These are phyloP conservation scores for Styela plicata DNA, from an alignment of 23 tunicate genomes.

Conservation along the genomic window DNA sequence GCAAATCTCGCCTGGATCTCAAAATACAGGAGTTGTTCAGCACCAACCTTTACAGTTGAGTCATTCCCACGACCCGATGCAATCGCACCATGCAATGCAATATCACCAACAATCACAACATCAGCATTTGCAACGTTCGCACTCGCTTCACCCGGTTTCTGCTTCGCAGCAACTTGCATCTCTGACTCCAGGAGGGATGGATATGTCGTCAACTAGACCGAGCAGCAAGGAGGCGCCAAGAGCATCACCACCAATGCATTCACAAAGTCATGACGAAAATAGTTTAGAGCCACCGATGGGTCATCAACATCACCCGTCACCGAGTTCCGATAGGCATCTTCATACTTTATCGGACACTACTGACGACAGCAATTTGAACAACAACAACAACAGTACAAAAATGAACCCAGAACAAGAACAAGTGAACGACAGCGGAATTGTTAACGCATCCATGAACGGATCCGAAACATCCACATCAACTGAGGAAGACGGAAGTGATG, in stretches of 20 bases:
- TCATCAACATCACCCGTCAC: constrained; percentile 2
- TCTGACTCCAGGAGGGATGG: constrained; percentile 11
- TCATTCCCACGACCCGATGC: constrained; percentile 39
- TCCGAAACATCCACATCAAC: constrained; percentile 81
- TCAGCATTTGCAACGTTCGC: constrained; percentile 31
- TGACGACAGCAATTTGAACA: constrained; percentile 19
- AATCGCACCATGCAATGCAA: constrained; percentile 33
- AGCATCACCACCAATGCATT: background rate
- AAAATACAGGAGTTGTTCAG: background rate
- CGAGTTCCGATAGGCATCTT: background rate
- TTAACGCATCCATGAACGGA: constrained; percentile 26
- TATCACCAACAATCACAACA: constrained; percentile 23
- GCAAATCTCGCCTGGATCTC: constrained; percentile 21
- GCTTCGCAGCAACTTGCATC: constrained; percentile 9
- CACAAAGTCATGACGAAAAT: constrained; percentile 10
- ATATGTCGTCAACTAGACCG: constrained; percentile 24
- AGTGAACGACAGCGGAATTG: background rate
- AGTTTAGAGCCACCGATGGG: constrained; percentile 13
- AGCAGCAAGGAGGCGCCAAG: constrained; percentile 18
- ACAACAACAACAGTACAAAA: constrained; percentile 7
- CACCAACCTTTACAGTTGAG: constrained; percentile 19
- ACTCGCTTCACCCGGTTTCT: constrained; percentile 4
- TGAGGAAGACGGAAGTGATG: constrained; percentile 87
- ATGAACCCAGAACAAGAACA: constrained; percentile 3
- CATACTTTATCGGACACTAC: constrained; percentile 15